Evolutionary conservation across 2,888 invertebrate species (phyloP).

Genomic region (Drymonia ruficornis): DNA sequence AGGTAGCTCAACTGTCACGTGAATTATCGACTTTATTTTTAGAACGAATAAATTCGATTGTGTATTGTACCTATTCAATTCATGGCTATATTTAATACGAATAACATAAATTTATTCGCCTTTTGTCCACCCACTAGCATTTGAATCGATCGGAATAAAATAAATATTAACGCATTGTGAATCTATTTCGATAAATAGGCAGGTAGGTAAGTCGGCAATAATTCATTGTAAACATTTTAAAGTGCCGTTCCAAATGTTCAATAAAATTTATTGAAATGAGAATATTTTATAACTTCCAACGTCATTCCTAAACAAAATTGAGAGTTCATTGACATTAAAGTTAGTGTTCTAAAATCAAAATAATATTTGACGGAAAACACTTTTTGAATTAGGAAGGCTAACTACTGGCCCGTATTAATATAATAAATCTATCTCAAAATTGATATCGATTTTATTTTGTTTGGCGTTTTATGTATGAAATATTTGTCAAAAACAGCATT

Average conservation of each 20-base stretch:
- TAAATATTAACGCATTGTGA: constrained; percentile 4
- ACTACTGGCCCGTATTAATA: too few species aligned
- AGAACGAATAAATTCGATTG: neutral
- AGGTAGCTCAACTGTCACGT: neutral
- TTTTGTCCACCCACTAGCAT: neutral
- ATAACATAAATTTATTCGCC: neutral
- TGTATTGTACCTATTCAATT: neutral
- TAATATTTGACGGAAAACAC: too few species aligned
- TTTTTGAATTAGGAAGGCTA: too few species aligned
- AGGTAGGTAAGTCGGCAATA: neutral
- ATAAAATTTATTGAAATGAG: neutral
- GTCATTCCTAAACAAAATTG: neutral
- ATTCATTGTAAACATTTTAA: neutral
- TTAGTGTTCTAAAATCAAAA: neutral
- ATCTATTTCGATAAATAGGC: constrained; percentile 1
- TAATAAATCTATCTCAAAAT: too few species aligned
- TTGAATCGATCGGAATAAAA: constrained; percentile 1
- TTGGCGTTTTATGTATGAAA: too few species aligned
- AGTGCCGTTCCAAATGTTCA: neutral
- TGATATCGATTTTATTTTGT: too few species aligned
- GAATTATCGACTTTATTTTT: neutral
- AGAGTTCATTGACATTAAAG: constrained; percentile 1
- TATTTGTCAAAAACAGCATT: too few species aligned
- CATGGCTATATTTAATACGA: neutral
- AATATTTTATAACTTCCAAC: neutral